phyloP scores from a whole-genome alignment of 2,888 invertebrate species.

The Corythucha ciliata region DNA sequence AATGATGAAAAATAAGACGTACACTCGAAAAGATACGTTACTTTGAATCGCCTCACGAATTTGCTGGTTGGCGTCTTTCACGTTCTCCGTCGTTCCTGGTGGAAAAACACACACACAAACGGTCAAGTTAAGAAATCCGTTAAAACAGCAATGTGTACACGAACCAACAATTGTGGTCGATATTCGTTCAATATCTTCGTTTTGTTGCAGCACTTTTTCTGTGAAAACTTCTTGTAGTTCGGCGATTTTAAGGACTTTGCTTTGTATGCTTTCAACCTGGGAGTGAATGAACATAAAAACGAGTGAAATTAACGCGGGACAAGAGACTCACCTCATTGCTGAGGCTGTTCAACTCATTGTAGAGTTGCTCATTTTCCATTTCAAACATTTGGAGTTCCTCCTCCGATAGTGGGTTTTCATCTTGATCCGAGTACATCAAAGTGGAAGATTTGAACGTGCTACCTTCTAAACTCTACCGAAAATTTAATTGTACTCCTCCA shows the following conservation, averaged over 20 bases:
- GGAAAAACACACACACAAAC: neutral
- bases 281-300: too few relatives aligned
- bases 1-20: conserved; percentile 87
- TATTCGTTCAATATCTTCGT: conserved; percentile 85
- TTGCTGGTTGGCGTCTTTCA: conserved; percentile 93
- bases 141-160: neutral
- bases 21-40: conserved; percentile 89
- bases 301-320: too few relatives aligned
- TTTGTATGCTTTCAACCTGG: conserved; percentile 66
- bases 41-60: conserved; percentile 94
- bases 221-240: conserved; percentile 92
- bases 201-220: conserved; percentile 90
- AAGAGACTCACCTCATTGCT: conserved; percentile 60
- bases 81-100: conserved; percentile 72
- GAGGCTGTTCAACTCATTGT: conserved; percentile 76
- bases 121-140: neutral
- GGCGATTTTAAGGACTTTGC: conserved; percentile 90
- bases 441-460: conserved; percentile 15
- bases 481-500: too few relatives aligned
- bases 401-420: conserved; percentile 44
- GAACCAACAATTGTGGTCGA: conserved; percentile 72
- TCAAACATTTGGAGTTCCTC: conserved; percentile 92
- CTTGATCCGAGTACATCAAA: neutral
- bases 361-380: conserved; percentile 77
- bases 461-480: too few relatives aligned